These are phyloP conservation scores for Nanorana parkeri DNA, from an alignment of 2,113 vertebrate genomes.

Conservation along the genomic window DNA sequence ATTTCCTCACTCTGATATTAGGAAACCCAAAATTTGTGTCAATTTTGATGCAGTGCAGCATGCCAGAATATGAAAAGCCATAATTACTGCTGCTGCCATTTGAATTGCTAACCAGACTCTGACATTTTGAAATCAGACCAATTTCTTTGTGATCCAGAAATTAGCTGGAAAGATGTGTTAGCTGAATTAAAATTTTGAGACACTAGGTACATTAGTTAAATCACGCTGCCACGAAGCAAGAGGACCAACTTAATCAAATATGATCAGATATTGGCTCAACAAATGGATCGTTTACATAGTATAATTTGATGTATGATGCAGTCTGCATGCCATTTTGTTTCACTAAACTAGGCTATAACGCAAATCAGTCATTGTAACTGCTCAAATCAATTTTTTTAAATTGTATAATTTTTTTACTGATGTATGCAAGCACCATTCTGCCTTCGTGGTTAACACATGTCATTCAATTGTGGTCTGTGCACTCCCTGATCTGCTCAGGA, in stretches of 20 bases:
- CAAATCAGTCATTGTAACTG: not conserved
- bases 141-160: conserved; percentile 74
- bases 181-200: conserved; percentile 65
- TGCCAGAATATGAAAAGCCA: conserved; percentile 76
- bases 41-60: conserved; percentile 79
- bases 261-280: conserved; percentile 19
- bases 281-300: conserved; percentile 6
- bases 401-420: not conserved
- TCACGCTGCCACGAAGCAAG: conserved; percentile 2
- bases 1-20: conserved; percentile 76
- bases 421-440: not conserved
- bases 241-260: conserved; percentile 18
- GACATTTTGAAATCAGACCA: conserved; percentile 81
- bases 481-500: not conserved
- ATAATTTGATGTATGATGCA: not conserved
- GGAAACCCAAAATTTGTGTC: conserved; percentile 77
- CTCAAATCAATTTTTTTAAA: not conserved
- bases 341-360: not conserved
- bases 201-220: conserved; percentile 55
- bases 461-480: conserved; percentile 6
- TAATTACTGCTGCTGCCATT: conserved; percentile 81
- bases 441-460: conserved; percentile 1
- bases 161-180: conserved; percentile 55
- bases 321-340: not conserved
- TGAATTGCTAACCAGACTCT: conserved; percentile 86